A percentile compares a stretch with the other conserved stretches of the same genome.
These are phyloP conservation scores for Enteromius trimaculatus DNA, from an alignment of 2,797 vertebrate genomes.

Conservation along the genomic window DNA sequence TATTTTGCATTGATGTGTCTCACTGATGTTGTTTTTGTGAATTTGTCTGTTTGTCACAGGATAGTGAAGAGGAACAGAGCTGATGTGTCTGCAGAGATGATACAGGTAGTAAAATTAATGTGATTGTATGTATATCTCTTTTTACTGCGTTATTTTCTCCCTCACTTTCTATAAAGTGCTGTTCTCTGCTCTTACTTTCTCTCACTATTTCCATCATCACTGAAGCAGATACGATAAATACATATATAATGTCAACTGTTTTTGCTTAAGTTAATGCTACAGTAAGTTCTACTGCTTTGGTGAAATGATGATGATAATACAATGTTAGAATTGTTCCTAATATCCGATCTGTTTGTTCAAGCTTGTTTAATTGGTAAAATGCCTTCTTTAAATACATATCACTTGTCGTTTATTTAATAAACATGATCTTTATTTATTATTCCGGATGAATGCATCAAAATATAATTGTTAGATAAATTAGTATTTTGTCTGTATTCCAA, in stretches of 20 bases:
- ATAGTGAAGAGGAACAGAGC: conserved; percentile 30
- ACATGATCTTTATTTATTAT: background rate
- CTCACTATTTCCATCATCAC: background rate
- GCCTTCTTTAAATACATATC: background rate
- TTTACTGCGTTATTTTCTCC: background rate
- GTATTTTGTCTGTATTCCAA: background rate
- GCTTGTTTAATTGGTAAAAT: background rate
- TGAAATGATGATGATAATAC: background rate
- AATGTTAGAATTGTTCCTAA: background rate
- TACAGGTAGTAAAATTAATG: conserved; percentile 29
- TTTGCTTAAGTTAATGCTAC: too few relatives aligned
- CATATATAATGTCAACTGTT: background rate
- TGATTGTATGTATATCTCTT: conserved; percentile 20
- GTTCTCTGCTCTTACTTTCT: background rate
- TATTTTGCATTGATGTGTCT: conserved; percentile 7
- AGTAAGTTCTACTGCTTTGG: background rate
- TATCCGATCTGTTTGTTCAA: background rate
- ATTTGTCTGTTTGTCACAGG: conserved; percentile 47
- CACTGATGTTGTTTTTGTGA: conserved; percentile 33
- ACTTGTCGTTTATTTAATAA: background rate
- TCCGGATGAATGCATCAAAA: background rate
- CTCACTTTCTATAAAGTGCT: background rate
- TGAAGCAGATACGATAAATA: background rate
- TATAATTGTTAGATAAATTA: background rate
- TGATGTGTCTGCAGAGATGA: conserved; percentile 34